These are phyloP conservation scores for Callopanchax toddi DNA, from an alignment of 2,113 vertebrate genomes.

Conservation along the genomic window DNA sequence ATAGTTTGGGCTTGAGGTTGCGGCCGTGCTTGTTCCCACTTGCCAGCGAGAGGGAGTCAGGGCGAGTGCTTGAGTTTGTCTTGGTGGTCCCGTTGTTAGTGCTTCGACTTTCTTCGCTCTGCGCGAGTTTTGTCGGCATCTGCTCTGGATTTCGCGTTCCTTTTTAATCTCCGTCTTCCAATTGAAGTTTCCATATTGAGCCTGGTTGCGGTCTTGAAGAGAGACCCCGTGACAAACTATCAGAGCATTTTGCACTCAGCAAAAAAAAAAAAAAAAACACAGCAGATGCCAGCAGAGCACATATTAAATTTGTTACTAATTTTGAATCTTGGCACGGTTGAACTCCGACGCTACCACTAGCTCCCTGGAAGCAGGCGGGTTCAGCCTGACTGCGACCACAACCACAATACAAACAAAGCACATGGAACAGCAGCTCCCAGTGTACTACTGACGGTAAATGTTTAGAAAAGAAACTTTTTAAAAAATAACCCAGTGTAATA, in stretches of 20 bases:
- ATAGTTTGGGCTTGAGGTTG: conserved; percentile 76
- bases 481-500: conserved; percentile 79
- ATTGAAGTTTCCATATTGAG: conserved; percentile 82
- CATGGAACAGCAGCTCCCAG: conserved; percentile 82
- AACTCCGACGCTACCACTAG: conserved; percentile 82
- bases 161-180: conserved; percentile 64
- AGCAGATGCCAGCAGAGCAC: conserved; percentile 84
- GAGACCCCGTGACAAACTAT: conserved; percentile 85
- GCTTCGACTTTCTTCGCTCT: conserved; percentile 48
- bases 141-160: conserved; percentile 70
- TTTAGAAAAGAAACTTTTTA: conserved; percentile 77
- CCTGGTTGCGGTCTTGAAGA: conserved; percentile 86
- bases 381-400: conserved; percentile 77
- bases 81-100: conserved; percentile 60
- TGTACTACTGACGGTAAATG: conserved; percentile 79
- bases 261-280: conserved; percentile 52
- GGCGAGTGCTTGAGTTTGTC: conserved; percentile 53
- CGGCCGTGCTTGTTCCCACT: conserved; percentile 54
- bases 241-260: conserved; percentile 83
- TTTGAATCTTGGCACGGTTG: conserved; percentile 85
- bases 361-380: conserved; percentile 76
- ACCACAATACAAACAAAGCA: conserved; percentile 89
- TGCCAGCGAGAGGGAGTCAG: conserved; percentile 47
- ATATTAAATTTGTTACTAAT: conserved; percentile 95
- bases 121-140: conserved; percentile 78